Conservation (phyloP, 2,113 vertebrate species). For the Cebus imitator region DNA sequence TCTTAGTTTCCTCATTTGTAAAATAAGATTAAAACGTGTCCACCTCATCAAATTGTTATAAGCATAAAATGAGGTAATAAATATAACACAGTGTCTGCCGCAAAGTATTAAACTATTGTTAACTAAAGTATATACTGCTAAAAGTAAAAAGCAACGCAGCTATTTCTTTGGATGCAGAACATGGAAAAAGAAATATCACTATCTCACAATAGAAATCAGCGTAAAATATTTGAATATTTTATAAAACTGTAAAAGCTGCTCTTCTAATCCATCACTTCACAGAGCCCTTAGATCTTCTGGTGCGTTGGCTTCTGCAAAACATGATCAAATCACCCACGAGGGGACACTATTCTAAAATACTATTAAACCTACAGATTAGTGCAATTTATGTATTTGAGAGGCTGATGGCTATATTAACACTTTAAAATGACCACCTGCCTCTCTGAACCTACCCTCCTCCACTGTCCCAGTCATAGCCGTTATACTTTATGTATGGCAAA, state of each 20-base stretch:
- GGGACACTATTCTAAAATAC: constrained; percentile 11
- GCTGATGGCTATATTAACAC: not conserved
- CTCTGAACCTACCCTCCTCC: not conserved
- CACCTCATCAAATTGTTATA: not conserved
- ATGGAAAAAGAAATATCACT: not conserved
- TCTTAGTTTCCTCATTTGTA: not conserved
- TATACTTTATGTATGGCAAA: not conserved
- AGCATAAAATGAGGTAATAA: not conserved
- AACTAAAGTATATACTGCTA: not conserved
- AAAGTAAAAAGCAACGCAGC: not conserved
- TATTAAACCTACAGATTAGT: not conserved
- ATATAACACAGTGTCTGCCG: not conserved
- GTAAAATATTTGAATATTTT: not conserved
- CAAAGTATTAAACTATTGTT: not conserved
- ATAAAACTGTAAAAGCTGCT: not conserved
- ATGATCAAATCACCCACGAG: not conserved
- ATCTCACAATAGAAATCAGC: not conserved
- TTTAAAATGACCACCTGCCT: not conserved
- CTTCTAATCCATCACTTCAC: not conserved
- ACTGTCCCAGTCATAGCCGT: not conserved
- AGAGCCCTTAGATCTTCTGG: not conserved
- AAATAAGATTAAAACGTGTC: not conserved
- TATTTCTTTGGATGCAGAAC: constrained; percentile 34
- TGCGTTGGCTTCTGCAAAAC: not conserved
- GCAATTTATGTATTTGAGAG: not conserved